A percentile compares a stretch with the other conserved stretches of the same genome.
These are phyloP conservation scores for Prinia subflava DNA, from an alignment of 2,113 vertebrate species.

Conservation along the genomic window DNA sequence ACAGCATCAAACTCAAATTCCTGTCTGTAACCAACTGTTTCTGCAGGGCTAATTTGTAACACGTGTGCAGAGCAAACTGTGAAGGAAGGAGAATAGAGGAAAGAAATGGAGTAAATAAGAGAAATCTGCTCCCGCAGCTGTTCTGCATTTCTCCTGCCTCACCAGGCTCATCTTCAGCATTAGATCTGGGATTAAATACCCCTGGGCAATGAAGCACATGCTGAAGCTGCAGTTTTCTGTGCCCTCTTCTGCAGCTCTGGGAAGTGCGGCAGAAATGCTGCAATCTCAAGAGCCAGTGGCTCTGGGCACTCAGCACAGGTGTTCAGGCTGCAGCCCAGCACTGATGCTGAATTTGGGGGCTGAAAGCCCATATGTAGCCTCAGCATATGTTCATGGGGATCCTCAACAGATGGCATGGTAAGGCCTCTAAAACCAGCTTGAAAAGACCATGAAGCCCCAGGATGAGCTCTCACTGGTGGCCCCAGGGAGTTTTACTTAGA, in stretches of 20 bases:
- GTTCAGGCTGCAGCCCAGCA: not conserved
- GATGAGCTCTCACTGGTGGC: not conserved
- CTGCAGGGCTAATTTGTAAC: not conserved
- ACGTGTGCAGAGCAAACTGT: not conserved
- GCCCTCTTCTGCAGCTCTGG: not conserved
- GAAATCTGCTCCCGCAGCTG: not conserved
- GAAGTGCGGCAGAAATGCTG: not conserved
- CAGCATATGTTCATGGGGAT: not conserved
- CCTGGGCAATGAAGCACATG: not conserved
- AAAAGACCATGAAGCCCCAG: not conserved
- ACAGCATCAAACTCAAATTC: slow-evolving; percentile 3
- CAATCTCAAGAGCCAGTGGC: not conserved
- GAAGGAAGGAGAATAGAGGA: not conserved
- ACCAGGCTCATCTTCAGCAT: not conserved
- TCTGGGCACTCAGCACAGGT: fast-evolving
- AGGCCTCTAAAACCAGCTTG: not conserved
- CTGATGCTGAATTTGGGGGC: not conserved
- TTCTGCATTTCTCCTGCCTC: not conserved
- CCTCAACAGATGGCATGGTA: fast-evolving
- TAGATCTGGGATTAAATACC: not conserved
- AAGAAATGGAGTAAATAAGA: not conserved
- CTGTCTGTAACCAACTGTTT: slow-evolving; percentile 12
- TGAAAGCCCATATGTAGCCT: not conserved
- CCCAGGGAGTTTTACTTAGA: not conserved
- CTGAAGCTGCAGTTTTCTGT: not conserved